These are phyloP conservation scores for Zhuqinia jingwanae DNA, from an alignment of 2,888 invertebrate genomes.

Conservation along the genomic window DNA sequence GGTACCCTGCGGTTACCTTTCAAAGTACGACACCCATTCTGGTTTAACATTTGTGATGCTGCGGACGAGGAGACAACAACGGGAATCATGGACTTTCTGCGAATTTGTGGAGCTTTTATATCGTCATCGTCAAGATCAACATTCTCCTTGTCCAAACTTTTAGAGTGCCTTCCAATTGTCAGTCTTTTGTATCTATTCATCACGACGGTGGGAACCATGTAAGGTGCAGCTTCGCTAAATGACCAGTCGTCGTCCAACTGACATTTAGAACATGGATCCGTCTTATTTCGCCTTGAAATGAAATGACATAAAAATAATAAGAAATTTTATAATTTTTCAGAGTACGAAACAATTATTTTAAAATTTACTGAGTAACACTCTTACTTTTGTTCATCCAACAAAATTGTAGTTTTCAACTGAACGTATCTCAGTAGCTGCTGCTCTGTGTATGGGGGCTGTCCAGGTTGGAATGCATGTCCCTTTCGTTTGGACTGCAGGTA, in stretches of 20 bases:
- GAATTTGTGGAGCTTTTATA: not conserved
- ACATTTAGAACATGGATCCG: slow-evolving; percentile 56
- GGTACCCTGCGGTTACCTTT: too few relatives aligned
- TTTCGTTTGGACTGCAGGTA: slow-evolving; percentile 63
- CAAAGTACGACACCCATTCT: too few relatives aligned
- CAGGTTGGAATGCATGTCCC: slow-evolving; percentile 53
- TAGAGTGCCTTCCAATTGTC: slow-evolving; percentile 14
- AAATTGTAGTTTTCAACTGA: slow-evolving; percentile 68
- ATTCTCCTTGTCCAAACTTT: slow-evolving; percentile 48
- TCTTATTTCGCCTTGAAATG: slow-evolving; percentile 47
- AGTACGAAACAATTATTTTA: not conserved
- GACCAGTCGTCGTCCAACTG: slow-evolving; percentile 48
- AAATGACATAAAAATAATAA: too few relatives aligned
- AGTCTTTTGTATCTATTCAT: slow-evolving; percentile 47
- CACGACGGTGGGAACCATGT: slow-evolving; percentile 49
- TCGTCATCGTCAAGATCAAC: not conserved
- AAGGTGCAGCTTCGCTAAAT: slow-evolving; percentile 30
- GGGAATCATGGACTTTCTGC: slow-evolving; percentile 49
- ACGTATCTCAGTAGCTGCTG: slow-evolving; percentile 75
- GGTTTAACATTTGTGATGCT: too few relatives aligned
- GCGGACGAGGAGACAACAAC: not conserved
- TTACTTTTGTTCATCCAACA: slow-evolving; percentile 63
- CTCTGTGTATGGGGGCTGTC: slow-evolving; percentile 73
- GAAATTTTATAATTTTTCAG: not conserved
- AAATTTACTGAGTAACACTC: not conserved